Evolutionary conservation across 1,140 invertebrate genomes (phyloP).

Genomic region (Rhopalosiphum maidis): DNA sequence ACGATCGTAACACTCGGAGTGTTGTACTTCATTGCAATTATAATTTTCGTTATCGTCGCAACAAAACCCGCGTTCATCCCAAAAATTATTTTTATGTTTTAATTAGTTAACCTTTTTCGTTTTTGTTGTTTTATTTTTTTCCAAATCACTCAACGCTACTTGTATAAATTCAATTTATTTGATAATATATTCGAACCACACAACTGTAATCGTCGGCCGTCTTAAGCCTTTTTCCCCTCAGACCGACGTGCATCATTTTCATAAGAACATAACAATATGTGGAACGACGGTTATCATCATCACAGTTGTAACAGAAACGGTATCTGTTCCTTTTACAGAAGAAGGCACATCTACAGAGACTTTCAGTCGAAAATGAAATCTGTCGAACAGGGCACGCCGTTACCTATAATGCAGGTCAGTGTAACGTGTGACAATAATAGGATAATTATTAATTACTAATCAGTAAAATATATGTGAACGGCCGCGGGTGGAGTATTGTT

Average conservation of each 20-base stretch:
- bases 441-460: neutral
- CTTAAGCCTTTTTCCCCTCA: neutral
- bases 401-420: conserved; percentile 51
- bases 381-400: neutral
- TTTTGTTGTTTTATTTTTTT: neutral
- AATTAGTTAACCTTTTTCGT: neutral
- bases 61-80: neutral
- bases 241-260: neutral
- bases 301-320: neutral
- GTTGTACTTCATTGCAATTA: neutral
- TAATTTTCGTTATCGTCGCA: neutral
- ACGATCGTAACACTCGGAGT: neutral
- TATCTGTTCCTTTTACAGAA: neutral
- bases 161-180: no score
- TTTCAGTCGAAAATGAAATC: conserved; percentile 45
- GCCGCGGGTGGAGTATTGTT: no score
- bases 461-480: no score
- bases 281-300: conserved; percentile 44
- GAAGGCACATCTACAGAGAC: conserved; percentile 6
- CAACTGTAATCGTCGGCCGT: neutral
- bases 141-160: neutral
- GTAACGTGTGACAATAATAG: neutral
- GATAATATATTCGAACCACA: no score
- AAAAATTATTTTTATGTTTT: neutral
- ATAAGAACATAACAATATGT: conserved; percentile 2